Percentiles rank a stretch among this genome's conserved stretches.
Evolutionary conservation across 2,888 invertebrate species (phyloP).

Genomic region (Lithophane ornitopus): DNA sequence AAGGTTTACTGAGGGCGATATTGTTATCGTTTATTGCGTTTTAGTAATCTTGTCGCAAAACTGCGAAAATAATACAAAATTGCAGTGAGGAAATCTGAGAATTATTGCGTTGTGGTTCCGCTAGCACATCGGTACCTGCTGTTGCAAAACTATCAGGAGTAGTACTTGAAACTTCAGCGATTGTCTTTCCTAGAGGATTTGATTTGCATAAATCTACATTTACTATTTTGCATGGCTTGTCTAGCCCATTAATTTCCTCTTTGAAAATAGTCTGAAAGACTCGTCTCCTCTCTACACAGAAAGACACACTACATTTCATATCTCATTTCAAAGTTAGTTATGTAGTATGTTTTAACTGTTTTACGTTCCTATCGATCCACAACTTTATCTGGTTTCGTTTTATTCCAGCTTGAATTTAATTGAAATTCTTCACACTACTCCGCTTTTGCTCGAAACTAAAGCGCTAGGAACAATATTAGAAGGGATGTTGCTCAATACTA

Average conservation of each 20-base stretch:
- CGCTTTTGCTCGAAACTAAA: constrained; percentile 48
- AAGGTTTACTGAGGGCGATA: constrained; percentile 29
- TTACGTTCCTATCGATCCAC: neutral
- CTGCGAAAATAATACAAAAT: constrained; percentile 21
- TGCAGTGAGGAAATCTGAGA: constrained; percentile 37
- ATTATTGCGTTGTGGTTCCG: constrained; percentile 36
- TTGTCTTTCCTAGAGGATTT: neutral
- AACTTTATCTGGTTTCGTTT: constrained; percentile 15
- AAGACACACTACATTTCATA: neutral
- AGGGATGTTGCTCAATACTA: constrained; percentile 74
- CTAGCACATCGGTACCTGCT: constrained; percentile 18
- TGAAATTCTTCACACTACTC: constrained; percentile 36
- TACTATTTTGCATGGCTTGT: neutral
- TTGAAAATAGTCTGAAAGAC: neutral
- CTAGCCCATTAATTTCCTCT: neutral
- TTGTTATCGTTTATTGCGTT: constrained; percentile 24
- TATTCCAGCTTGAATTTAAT: constrained; percentile 12
- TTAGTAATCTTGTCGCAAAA: constrained; percentile 24
- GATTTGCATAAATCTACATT: neutral
- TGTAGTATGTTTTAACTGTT: neutral
- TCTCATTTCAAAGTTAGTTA: constrained; percentile 5
- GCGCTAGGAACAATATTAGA: constrained; percentile 72
- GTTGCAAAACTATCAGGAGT: constrained; percentile 30
- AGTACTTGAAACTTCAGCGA: neutral
- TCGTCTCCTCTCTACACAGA: neutral